Conservation (phyloP, 2,888 invertebrate species). For the Cyaniris semiargus region DNA sequence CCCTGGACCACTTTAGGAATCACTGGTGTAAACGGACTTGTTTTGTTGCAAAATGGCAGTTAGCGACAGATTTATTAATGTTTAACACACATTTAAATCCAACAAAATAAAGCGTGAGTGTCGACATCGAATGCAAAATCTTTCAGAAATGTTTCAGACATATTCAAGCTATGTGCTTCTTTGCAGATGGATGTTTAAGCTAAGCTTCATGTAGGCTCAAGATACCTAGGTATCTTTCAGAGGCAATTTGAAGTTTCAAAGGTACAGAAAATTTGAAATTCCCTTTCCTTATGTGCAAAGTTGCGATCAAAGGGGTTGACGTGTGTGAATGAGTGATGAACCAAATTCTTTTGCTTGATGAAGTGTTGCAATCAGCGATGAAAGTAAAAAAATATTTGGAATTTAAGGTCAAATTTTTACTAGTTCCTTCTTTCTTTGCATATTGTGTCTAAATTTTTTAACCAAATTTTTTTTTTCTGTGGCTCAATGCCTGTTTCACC, state of each 20-base stretch:
- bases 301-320: not conserved
- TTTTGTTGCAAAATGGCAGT: not conserved
- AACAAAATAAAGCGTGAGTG: not conserved
- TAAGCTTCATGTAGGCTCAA: not conserved
- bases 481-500: no score
- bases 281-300: not conserved
- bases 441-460: no score
- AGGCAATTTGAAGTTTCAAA: not conserved
- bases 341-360: not conserved
- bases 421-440: not conserved
- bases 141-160: no score
- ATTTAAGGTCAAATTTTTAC: not conserved
- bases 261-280: not conserved
- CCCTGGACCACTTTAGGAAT: no score
- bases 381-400: constrained; percentile 2
- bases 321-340: constrained; percentile 1
- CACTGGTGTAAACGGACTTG: not conserved
- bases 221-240: not conserved
- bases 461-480: no score
- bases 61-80: not conserved
- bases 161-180: no score
- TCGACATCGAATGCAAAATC: not conserved
- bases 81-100: not conserved
- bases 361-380: constrained; percentile 1
- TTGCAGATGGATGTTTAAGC: not conserved